Evolutionary conservation across 92 coral and sea anemone species (phyloP), one percentile per base, ranked within the genome.

Genomic region (Metridium senile): DNA sequence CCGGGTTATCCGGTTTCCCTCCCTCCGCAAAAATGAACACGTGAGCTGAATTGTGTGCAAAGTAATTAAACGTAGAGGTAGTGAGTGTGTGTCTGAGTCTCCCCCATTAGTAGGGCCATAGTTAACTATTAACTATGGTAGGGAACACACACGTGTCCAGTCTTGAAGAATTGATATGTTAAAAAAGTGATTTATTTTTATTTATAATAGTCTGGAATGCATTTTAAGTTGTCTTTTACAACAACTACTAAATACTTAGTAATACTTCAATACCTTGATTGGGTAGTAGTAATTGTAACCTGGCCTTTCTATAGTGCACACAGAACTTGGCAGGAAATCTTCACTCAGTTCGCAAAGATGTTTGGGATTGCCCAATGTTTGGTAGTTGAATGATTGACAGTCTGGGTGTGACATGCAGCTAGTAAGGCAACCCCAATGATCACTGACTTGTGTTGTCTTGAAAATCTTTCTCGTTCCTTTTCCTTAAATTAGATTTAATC

Each of bases 281-380:
- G 67, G 30, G 17, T n/a, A 13, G 68, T 28, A 17, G 39, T 25
- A 62, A 19, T 13, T 21, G 25, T 26, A 70, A 13, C 75, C 75
- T 26, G 75, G 63, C 75, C 62, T 70, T 9, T 54, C 32, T 21
- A 11, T 25, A 9, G 26, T 11, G 28, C 62, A 49, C 1, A 2
- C 3, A 9, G 75, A 20, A 1, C 43, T 52, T 20, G 62, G 18
- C 20, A 16, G 26, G 18, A 71, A 17, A 0, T 33, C 25, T 31
- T 71, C 17, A 32, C 76, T 52, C 26, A 71, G 76, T 46, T 71
- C 76, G 76, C 76, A 71, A 71, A 71, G 76, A 26, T 71, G 76
- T 17, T 71, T 54, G 66, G 76, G 76, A 71, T 33, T 17, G 20
- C 76, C 76, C 19, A 39, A 1, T 16, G 63, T 71, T 52, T 30